Base-by-base conservation (phyloP, 2,113 vertebrate genomes). In the Nothocercus julius region DNA sequence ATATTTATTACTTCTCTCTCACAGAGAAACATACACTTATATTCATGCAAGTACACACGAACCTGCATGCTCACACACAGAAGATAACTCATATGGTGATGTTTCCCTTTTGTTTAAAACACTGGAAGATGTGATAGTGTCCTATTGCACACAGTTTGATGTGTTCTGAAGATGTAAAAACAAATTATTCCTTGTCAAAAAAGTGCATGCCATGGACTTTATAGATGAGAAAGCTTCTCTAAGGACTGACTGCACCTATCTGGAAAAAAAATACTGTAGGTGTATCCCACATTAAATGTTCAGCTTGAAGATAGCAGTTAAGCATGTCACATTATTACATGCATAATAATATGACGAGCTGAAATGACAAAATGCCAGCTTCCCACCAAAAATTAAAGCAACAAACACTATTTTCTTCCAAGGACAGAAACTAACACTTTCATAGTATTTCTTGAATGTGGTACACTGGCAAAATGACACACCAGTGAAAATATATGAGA, bases 221-320 rank as follows among this genome's bases (percentile, higher is more conserved):
- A 68, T 91, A 80, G 67, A 58, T 88, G 77, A 92, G 78, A 93
- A 92, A 83, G 27, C 49, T 82, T 59, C 70, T 86, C 64, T 59
- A 47, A 95, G 93, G 61, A 83, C 67, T 93, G 85, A 92, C 44
- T 88, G 63, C 47, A 75, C 62, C 63, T 90, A 59, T 85, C n/a
- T 92, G 63, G 94, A 81, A 8, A 68, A 82, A 87, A 92, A 93
- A 89, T 58, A 66, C 36, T 77, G 13, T 70, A 95, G 92, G 83
- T 72, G 56, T 73, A 74, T 75, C 67, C 95, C 74, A 81, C 54
- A 68, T 86, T 66, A 86, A 81, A 73, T 90, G 92, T 95, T 97
- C 96, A 93, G 59, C 89, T 96, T 95, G 70, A 96, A 96, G 96
- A 77, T 82, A 94, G 93, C 89, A 92, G 94, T 97, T 97, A 95